phyloP scores from a whole-genome alignment of 1,140 invertebrate species.

The Bombus soroeensis region DNA sequence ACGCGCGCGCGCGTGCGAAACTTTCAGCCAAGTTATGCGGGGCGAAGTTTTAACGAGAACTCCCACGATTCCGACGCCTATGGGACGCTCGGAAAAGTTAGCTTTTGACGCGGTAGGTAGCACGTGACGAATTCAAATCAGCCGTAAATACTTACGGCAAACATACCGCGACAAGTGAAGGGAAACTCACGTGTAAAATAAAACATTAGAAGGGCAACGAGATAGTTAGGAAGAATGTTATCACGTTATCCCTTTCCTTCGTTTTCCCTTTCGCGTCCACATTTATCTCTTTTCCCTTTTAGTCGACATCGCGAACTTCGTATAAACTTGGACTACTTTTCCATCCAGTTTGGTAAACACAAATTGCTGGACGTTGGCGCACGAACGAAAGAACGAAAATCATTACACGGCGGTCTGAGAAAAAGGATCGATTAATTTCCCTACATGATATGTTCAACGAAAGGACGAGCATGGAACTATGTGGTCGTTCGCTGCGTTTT shows the following conservation, averaged over 20 bases:
- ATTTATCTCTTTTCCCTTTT: background rate
- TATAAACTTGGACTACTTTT: constrained; percentile 71
- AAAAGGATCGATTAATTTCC: constrained; percentile 24
- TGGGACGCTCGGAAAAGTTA: constrained; percentile 63
- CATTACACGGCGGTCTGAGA: background rate
- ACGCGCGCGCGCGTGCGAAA: constrained; percentile 47
- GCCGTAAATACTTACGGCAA: constrained; percentile 75
- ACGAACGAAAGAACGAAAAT: constrained; percentile 26
- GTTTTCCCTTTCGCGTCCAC: background rate
- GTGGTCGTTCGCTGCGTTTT: background rate
- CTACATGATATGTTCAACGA: background rate
- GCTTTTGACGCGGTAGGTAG: constrained; percentile 66
- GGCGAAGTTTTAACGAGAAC: constrained; percentile 58
- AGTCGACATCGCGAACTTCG: background rate
- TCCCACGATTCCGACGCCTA: constrained; percentile 61
- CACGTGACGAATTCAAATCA: constrained; percentile 76
- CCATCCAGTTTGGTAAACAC: constrained; percentile 67
- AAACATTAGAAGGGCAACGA: constrained; percentile 68
- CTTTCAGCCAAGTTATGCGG: constrained; percentile 62
- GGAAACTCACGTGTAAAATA: constrained; percentile 72
- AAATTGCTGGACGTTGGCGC: constrained; percentile 56
- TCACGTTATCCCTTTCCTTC: background rate
- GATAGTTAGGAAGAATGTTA: constrained; percentile 60
- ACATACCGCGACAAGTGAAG: constrained; percentile 56
- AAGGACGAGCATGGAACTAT: background rate